Evolutionary conservation across 2,797 vertebrate genomes (phyloP).

Genomic region (Etheostoma perlongum): DNA sequence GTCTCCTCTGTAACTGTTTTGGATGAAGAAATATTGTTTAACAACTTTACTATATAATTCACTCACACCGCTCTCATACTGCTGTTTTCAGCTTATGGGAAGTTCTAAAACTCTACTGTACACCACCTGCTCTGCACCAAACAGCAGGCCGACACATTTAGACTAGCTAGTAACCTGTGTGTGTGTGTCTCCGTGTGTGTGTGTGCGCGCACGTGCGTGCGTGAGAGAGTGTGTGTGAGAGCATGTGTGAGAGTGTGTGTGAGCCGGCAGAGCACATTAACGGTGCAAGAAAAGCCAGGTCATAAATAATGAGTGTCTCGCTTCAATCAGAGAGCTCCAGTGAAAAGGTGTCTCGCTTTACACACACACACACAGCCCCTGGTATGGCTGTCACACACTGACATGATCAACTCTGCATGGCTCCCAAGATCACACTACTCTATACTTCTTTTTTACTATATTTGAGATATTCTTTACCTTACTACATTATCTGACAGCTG

Average conservation of each 20-base stretch:
- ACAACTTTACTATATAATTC: too few relatives aligned
- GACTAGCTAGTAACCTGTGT: background rate
- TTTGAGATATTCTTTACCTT: background rate
- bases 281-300: slow-evolving; percentile 54
- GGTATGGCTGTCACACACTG: slow-evolving; percentile 14
- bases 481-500: background rate
- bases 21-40: too few relatives aligned
- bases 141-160: too few relatives aligned
- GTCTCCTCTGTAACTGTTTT: too few relatives aligned
- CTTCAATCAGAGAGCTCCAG: slow-evolving; percentile 63
- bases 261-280: slow-evolving; percentile 47
- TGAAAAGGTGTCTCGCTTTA: slow-evolving; percentile 72
- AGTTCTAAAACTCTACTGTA: too few relatives aligned
- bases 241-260: too few relatives aligned
- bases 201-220: slow-evolving; percentile 11
- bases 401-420: slow-evolving; percentile 13
- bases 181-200: slow-evolving; percentile 4
- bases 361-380: slow-evolving; percentile 30
- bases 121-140: too few relatives aligned
- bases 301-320: slow-evolving; percentile 73
- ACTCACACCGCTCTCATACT: too few relatives aligned
- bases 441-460: too few relatives aligned
- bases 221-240: background rate
- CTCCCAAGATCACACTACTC: slow-evolving; percentile 22
- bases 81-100: too few relatives aligned